Percentiles rank a stretch among this genome's conserved stretches.
phyloP scores from a whole-genome alignment of 1,140 invertebrate species.

The Ptiloglossa arizonensis region DNA sequence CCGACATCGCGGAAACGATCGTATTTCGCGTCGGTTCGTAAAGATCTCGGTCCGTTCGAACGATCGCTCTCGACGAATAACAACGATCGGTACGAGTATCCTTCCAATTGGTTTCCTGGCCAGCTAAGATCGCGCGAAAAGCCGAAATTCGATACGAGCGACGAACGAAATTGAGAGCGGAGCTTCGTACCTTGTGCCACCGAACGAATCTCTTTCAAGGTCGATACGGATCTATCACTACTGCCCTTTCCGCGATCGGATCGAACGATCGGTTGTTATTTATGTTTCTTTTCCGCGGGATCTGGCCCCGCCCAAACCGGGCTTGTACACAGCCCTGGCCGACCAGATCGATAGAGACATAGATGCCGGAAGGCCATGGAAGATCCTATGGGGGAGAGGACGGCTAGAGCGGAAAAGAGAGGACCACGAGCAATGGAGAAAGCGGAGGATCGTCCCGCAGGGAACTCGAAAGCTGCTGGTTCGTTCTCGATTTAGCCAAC shows the following conservation, averaged over 20 bases:
- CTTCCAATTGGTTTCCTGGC: no score
- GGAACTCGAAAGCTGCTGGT: constrained; percentile 26
- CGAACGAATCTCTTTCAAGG: not conserved
- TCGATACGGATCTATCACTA: not conserved
- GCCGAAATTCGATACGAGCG: no score
- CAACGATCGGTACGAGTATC: no score
- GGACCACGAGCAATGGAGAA: not conserved
- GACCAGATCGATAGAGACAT: constrained; percentile 76
- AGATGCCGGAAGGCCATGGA: constrained; percentile 63
- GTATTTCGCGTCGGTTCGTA: not conserved
- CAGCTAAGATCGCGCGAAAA: no score
- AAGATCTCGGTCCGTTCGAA: not conserved
- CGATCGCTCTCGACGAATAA: no score
- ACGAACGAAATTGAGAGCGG: no score
- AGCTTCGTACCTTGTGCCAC: no score
- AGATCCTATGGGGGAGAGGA: constrained; percentile 52
- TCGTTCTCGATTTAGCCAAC: constrained; percentile 36
- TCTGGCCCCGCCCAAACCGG: constrained; percentile 72
- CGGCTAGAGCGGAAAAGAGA: not conserved
- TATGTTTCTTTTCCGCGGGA: constrained; percentile 58
- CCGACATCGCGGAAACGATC: no score
- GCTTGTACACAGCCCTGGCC: constrained; percentile 68
- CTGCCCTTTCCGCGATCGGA: not conserved
- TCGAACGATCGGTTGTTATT: constrained; percentile 38
- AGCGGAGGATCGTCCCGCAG: not conserved